Evolutionary conservation across 1,140 invertebrate species (phyloP), one percentile per base, ranked within the genome.

Genomic region (Cydia amplana): DNA sequence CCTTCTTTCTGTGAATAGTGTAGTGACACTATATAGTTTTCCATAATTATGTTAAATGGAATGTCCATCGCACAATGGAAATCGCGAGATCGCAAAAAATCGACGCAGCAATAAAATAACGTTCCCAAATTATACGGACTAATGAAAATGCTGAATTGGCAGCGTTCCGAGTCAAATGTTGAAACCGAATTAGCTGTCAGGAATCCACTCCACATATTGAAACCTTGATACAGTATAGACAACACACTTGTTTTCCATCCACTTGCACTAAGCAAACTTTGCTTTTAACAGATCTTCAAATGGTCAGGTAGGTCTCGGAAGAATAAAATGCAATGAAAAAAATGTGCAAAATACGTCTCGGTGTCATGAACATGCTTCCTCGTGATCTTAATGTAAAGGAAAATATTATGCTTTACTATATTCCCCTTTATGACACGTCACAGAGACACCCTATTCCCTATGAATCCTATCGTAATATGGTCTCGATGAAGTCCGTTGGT

Each of bases 141-240:
- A 70, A 70, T 43, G 65, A 70, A 70, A 70, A 70, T 5, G 9
- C 65, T 43, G 65, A 70, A 36, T 70, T 70, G 65, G 65, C 65
- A 70, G 16, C 65, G 65, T 40, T 70, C 65, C 65, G 65, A 70
- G 65, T 70, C 18, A 70, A 70, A 40, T 36, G 65, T 36, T 23
- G 65, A n/a, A 40, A 18, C 65, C 32, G 28, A 70, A 70, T 70
- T 70, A 70, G 32, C 65, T 70, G 32, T 60, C 55, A 36, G 65
- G 65, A 70, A 70, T 70, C 32, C 65, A 70, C 65, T 70, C 16
- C 65, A 70, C 65, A 36, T 70, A 70, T 40, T 70, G 65, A 70
- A 70, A 70, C 65, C 32, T 43, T 43, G 16, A 70, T 70, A 70
- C 65, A 70, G 32, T 18, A 40, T 16, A 70, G n/a, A 60, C 20